A percentile compares a stretch with the other conserved stretches of the same genome.
phyloP scores from a whole-genome alignment of 2,797 vertebrate species.

The Arctocebus calabarensis region DNA sequence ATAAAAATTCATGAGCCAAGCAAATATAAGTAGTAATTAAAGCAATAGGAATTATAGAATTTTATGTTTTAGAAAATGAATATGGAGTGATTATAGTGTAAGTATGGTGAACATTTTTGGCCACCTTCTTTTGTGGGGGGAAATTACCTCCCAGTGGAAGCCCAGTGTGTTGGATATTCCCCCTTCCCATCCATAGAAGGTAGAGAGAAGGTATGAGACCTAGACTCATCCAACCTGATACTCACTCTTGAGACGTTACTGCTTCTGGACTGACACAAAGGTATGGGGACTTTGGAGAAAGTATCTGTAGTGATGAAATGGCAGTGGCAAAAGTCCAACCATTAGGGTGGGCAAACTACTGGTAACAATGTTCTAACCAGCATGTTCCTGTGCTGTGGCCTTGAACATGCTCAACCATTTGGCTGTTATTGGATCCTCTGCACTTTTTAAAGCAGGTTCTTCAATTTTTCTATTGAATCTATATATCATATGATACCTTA shows the following conservation, averaged over 20 bases:
- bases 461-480: not conserved
- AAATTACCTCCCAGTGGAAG: not conserved
- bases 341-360: not conserved
- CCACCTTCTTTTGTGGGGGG: not conserved
- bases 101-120: not conserved
- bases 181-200: not conserved
- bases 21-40: not conserved
- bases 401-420: not conserved
- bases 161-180: not conserved
- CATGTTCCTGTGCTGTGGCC: not conserved
- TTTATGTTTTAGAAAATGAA: not conserved
- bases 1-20: not conserved
- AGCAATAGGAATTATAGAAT: not conserved
- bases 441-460: not conserved
- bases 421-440: not conserved
- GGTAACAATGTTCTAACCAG: not conserved
- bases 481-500: not conserved
- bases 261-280: not conserved
- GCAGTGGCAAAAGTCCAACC: not conserved
- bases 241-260: not conserved
- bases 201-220: not conserved
- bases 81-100: not conserved
- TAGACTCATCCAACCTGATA: not conserved
- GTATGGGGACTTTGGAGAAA: not conserved
- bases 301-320: not conserved